Percentiles rank a stretch among this genome's conserved stretches.
Evolutionary conservation across 2,113 vertebrate species (phyloP).

Genomic region (Micromys minutus): DNA sequence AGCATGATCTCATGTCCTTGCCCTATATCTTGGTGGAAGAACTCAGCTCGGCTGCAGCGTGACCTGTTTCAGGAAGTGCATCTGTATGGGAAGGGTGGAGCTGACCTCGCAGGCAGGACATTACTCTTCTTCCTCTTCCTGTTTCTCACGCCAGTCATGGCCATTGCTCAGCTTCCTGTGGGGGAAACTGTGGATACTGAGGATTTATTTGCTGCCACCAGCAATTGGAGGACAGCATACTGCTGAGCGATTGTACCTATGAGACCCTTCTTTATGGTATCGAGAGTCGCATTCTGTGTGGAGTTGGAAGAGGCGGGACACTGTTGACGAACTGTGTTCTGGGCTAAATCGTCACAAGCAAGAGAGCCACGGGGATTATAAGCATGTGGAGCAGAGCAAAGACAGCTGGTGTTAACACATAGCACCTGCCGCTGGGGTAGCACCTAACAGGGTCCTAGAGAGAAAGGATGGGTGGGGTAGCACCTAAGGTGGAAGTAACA

Average conservation of each 20-base stretch:
- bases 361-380: neutral
- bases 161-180: slow-evolving; percentile 66
- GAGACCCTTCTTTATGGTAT: rapidly evolving
- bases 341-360: neutral
- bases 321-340: neutral
- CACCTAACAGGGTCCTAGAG: rapidly evolving
- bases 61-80: neutral
- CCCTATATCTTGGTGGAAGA: neutral
- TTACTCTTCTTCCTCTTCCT: slow-evolving; percentile 73
- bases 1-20: slow-evolving; percentile 26
- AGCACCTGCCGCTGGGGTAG: neutral
- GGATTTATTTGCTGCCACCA: neutral
- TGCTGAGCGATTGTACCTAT: rapidly evolving
- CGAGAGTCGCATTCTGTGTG: neutral
- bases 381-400: neutral
- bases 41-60: rapidly evolving
- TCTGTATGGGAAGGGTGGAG: slow-evolving; percentile 59
- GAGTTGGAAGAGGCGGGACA: neutral
- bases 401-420: neutral
- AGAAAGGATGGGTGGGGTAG: rapidly evolving
- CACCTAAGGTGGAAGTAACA: too few relatives aligned
- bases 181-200: neutral
- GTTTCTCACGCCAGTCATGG: slow-evolving; percentile 51
- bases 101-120: slow-evolving; percentile 68
- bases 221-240: neutral